These are phyloP conservation scores for Patagioenas fasciata DNA, from an alignment of 2,113 vertebrate species.

Conservation along the genomic window DNA sequence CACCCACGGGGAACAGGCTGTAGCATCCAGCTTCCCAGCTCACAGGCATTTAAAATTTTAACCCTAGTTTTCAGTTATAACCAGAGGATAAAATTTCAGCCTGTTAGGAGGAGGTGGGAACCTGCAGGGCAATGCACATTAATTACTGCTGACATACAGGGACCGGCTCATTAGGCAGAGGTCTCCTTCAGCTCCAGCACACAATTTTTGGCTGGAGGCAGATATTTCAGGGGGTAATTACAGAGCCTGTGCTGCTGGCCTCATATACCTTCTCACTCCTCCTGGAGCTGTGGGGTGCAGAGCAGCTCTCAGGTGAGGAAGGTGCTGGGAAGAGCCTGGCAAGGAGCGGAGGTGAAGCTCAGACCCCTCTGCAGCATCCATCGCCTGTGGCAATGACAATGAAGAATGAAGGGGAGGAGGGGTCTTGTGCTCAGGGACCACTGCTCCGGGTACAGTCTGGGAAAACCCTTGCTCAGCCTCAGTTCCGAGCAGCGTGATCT, in stretches of 20 bases:
- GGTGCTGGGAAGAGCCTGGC: background rate
- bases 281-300: background rate
- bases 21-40: background rate
- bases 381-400: no score
- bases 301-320: background rate
- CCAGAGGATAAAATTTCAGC: slow-evolving; percentile 9
- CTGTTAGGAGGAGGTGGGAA: background rate
- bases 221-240: background rate
- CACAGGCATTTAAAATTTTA: background rate
- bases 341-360: background rate
- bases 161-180: slow-evolving; percentile 16
- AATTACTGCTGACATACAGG: slow-evolving; percentile 19
- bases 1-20: background rate
- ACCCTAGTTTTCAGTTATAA: slow-evolving; percentile 22
- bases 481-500: background rate
- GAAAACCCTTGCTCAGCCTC: no score
- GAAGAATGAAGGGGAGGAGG: background rate
- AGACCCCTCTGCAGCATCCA: background rate
- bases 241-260: background rate
- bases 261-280: background rate
- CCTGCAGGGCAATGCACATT: background rate
- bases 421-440: background rate
- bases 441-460: rapidly evolving
- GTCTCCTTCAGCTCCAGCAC: background rate
- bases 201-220: background rate